Base-by-base conservation (phyloP, 2,888 invertebrate genomes). In the Hirudinaria manillensis region DNA sequence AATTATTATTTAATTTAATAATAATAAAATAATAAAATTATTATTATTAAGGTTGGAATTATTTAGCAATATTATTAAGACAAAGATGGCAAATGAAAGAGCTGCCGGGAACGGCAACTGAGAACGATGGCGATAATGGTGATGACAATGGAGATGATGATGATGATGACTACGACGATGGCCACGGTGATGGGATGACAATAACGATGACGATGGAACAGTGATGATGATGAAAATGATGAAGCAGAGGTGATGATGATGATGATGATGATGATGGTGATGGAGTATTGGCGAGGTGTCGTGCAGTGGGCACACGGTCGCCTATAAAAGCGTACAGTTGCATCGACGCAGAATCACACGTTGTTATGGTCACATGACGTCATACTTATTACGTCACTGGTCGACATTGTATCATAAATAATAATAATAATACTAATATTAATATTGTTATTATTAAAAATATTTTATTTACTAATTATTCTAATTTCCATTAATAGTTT, bases 61-160 rank as follows among this genome's bases (percentile, higher is more conserved):
- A 21, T 55, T 55, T 29, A 61, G 61, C 10, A 61, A 10, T 61
- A 61, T 6, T 61, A 10, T 24, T 61, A 61, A 6, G 24, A 61
- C 24, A 27, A 61, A 29, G 24, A 38, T 10, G 38, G 10, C 38
- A 10, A 38, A n/a, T n/a, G n/a, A n/a, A n/a, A n/a, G n/a, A n/a
- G n/a, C n/a, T n/a, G n/a, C n/a, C n/a, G n/a, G n/a, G n/a, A n/a
- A n/a, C 34, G 7, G 4, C 34, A 36, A n/a, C 34, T 72, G 55
- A 72, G 34, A 51, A 51, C n/a, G 74, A 66, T 24, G 74, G 0
- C 16, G 51, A 67, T 55, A 66, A 65, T 36, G 74, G 38, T 27
- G 51, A 74, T 55, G 65, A 74, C 19, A 67, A 74, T 67, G 74
- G 67, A 38, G 67, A 67, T 74, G 67, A 45, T 10, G 55, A 67